Conservation (phyloP, 2,888 invertebrate species). For the Amorpha juglandis region DNA sequence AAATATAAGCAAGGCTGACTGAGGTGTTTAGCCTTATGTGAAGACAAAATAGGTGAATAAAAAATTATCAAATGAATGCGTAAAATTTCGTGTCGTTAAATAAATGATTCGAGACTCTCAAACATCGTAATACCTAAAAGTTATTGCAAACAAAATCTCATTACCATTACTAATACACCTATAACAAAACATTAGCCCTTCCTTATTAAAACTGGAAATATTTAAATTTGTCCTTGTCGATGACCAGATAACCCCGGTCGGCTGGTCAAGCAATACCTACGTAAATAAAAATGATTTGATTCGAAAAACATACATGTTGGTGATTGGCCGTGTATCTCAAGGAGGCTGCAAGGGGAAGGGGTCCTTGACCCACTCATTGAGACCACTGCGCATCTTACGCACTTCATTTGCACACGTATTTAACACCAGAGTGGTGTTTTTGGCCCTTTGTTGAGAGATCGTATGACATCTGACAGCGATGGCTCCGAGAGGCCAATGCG, state of each 20-base stretch:
- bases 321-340: conserved; percentile 78
- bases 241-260: conserved; percentile 69
- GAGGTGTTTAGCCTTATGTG: too few relatives aligned
- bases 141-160: background rate
- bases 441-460: conserved; percentile 10
- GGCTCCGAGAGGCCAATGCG: too few relatives aligned
- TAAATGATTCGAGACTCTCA: too few relatives aligned
- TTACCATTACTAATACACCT: conserved; percentile 25
- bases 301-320: conserved; percentile 70
- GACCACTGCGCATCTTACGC: conserved; percentile 41
- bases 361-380: conserved; percentile 77
- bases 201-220: conserved; percentile 52
- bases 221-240: conserved; percentile 71
- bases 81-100: too few relatives aligned
- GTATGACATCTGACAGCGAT: background rate
- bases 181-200: conserved; percentile 39
- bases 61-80: too few relatives aligned
- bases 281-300: conserved; percentile 83
- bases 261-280: conserved; percentile 70
- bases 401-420: conserved; percentile 48
- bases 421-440: conserved; percentile 39
- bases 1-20: too few relatives aligned
- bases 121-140: background rate
- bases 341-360: conserved; percentile 81
- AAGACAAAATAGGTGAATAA: too few relatives aligned